A percentile compares a stretch with the other conserved stretches of the same genome.
Evolutionary conservation across 2,113 vertebrate genomes (phyloP).

Genomic region (Butorides virescens): DNA sequence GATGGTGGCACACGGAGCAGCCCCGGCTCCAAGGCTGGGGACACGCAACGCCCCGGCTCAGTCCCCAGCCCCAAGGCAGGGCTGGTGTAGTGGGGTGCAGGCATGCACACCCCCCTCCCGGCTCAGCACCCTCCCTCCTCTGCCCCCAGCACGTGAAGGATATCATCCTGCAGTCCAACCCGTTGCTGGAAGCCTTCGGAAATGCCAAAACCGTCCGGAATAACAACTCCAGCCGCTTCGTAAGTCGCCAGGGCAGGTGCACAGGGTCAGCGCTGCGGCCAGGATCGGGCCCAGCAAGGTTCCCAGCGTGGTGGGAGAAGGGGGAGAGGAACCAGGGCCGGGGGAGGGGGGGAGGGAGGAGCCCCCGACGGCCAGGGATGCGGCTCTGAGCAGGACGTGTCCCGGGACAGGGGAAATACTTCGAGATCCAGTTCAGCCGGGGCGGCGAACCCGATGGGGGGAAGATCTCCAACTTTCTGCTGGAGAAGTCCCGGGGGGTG

Average conservation of each 20-base stretch:
- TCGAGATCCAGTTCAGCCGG: slow-evolving; percentile 98
- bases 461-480: slow-evolving; percentile 95
- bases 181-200: slow-evolving; percentile 93
- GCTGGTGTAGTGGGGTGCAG: background rate
- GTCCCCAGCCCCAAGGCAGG: background rate
- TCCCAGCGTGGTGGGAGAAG: background rate
- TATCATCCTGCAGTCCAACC: slow-evolving; percentile 97
- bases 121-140: background rate
- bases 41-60: rapidly evolving
- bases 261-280: rapidly evolving
- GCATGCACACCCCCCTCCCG: rapidly evolving
- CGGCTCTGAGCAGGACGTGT: background rate
- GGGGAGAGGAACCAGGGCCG: rapidly evolving
- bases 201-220: slow-evolving; percentile 95
- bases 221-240: slow-evolving; percentile 97
- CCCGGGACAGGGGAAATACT: slow-evolving; percentile 89
- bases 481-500: slow-evolving; percentile 96
- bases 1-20: background rate
- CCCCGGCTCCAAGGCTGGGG: background rate
- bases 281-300: background rate
- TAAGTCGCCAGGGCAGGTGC: slow-evolving; percentile 66
- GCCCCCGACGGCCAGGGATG: rapidly evolving
- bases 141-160: slow-evolving; percentile 89
- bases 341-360: background rate
- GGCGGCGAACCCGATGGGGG: slow-evolving; percentile 95